These are phyloP conservation scores for Eutrigla gurnardus DNA, from an alignment of 2,797 vertebrate species.

Conservation along the genomic window DNA sequence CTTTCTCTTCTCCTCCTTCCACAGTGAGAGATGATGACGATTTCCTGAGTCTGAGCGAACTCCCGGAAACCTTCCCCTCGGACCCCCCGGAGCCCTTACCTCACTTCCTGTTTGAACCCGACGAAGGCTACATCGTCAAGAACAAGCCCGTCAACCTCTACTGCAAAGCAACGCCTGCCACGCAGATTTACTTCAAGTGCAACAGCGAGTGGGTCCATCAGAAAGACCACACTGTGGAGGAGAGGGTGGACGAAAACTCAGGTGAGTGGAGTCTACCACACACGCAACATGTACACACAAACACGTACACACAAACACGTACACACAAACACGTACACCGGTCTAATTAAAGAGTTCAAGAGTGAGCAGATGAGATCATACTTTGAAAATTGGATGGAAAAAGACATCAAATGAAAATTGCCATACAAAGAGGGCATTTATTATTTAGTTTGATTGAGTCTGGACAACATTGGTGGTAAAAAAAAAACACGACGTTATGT, in stretches of 20 bases:
- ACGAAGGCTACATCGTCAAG: slow-evolving; percentile 96
- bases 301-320: background rate
- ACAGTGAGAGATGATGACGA: slow-evolving; percentile 88
- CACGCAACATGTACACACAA: background rate
- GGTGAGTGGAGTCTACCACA: slow-evolving; percentile 81
- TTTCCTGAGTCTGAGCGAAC: slow-evolving; percentile 90
- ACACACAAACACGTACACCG: background rate
- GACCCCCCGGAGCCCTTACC: slow-evolving; percentile 94
- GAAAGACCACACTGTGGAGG: slow-evolving; percentile 94
- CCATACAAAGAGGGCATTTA: background rate
- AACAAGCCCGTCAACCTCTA: slow-evolving; percentile 95
- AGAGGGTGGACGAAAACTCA: slow-evolving; percentile 93
- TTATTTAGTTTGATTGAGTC: background rate
- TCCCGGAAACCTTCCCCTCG: slow-evolving; percentile 95
- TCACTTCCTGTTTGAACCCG: slow-evolving; percentile 94
- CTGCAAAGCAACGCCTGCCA: slow-evolving; percentile 95
- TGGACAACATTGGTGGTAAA: background rate
- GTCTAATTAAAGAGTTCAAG: background rate
- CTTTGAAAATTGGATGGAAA: background rate
- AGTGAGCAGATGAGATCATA: background rate
- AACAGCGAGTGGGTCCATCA: slow-evolving; percentile 98
- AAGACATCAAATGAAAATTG: slow-evolving; percentile 2
- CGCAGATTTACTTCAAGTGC: slow-evolving; percentile 97
- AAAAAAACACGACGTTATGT: slow-evolving; percentile 10
- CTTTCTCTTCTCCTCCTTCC: slow-evolving; percentile 3